Conservation (phyloP, 2,797 vertebrate genomes). For the Sternarchorhynchus goeldii region DNA sequence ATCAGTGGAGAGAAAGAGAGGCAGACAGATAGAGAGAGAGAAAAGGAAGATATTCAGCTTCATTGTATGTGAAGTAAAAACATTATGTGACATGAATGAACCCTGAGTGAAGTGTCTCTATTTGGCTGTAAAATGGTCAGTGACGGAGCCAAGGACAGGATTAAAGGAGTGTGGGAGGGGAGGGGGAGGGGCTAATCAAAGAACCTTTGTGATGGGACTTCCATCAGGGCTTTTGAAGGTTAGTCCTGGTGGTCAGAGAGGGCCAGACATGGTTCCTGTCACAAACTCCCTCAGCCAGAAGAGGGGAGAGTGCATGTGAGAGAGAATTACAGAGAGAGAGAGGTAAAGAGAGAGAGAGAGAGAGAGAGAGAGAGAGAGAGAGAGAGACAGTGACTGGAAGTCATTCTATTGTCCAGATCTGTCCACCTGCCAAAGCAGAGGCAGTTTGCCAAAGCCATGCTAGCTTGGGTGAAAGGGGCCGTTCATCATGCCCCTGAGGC, state of each 20-base stretch:
- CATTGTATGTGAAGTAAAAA: conserved; percentile 17
- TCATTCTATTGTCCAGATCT: conserved; percentile 33
- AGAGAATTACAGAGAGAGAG: background rate
- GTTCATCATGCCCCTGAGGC: conserved; percentile 21
- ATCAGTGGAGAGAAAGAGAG: conserved; percentile 16
- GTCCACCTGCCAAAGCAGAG: conserved; percentile 42
- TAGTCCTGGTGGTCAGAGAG: background rate
- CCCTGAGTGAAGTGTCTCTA: conserved; percentile 5
- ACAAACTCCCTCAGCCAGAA: conserved; percentile 26
- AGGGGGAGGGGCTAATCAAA: background rate
- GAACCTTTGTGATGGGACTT: background rate
- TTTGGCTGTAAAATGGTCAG: conserved; percentile 18
- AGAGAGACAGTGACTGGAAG: conserved; percentile 36
- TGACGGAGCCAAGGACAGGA: conserved; percentile 9
- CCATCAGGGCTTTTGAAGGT: conserved; percentile 3
- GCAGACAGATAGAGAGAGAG: conserved; percentile 3
- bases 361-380: conserved; percentile 17
- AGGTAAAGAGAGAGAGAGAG: background rate
- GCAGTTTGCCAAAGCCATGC: conserved; percentile 23
- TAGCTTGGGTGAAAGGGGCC: conserved; percentile 24
- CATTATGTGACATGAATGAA: conserved; percentile 27
- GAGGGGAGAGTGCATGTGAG: background rate
- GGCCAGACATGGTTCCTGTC: background rate
- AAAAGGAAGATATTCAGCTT: conserved; percentile 19
- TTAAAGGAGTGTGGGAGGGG: conserved; percentile 19